These are phyloP conservation scores for Platorchestia sp. DNA, from an alignment of 1,140 invertebrate genomes.

Conservation along the genomic window DNA sequence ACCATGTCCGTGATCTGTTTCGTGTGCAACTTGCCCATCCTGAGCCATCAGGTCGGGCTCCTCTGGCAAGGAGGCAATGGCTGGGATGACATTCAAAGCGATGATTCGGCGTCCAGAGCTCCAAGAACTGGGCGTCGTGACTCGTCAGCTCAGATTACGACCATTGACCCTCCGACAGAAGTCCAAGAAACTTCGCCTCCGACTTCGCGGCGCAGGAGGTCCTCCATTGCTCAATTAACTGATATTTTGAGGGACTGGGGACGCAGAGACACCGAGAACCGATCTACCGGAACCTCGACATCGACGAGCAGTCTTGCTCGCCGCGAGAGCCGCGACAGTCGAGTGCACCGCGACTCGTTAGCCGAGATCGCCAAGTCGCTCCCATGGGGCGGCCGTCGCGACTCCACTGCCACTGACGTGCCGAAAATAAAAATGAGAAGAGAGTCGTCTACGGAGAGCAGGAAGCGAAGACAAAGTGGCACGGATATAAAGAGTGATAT, in stretches of 20 bases:
- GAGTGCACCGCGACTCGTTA: conserved; percentile 80
- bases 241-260: conserved; percentile 90
- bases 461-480: conserved; percentile 64
- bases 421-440: conserved; percentile 65
- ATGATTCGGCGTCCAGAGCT: conserved; percentile 71
- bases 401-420: conserved; percentile 68
- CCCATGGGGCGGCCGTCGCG: conserved; percentile 69
- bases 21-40: conserved; percentile 93
- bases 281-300: conserved; percentile 61
- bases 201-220: conserved; percentile 80
- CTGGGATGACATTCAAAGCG: conserved; percentile 85
- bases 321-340: conserved; percentile 71
- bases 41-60: conserved; percentile 92
- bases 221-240: conserved; percentile 87
- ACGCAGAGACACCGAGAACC: conserved; percentile 72
- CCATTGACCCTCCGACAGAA: conserved; percentile 77
- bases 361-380: conserved; percentile 82
- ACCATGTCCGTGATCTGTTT: conserved; percentile 80
- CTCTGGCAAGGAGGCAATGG: conserved; percentile 94
- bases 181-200: conserved; percentile 70
- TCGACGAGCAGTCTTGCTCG: conserved; percentile 61
- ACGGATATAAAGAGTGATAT: conserved; percentile 65
- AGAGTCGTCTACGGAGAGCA: conserved; percentile 65
- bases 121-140: conserved; percentile 79
- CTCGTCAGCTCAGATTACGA: conserved; percentile 88